phyloP scores from a whole-genome alignment of 1,140 invertebrate genomes.

The Neodiprion lecontei region DNA sequence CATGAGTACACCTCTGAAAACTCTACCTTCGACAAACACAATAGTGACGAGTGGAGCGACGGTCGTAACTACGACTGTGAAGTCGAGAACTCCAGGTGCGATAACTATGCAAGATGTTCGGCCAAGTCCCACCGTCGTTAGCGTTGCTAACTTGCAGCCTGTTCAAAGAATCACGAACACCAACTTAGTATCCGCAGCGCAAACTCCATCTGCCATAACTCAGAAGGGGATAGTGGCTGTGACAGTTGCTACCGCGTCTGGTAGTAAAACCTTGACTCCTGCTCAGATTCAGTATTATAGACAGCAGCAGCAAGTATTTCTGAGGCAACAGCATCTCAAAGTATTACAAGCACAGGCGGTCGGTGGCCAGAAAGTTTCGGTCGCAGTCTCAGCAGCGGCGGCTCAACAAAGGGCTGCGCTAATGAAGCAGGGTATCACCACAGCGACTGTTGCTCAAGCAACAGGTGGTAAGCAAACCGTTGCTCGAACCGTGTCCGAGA shows the following conservation, averaged over 20 bases:
- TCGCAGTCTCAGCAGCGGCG: constrained; percentile 42
- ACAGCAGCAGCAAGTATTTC: constrained; percentile 56
- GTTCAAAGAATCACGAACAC: constrained; percentile 48
- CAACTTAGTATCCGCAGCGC: constrained; percentile 47
- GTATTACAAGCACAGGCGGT: constrained; percentile 45
- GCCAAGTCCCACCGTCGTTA: constrained; percentile 47
- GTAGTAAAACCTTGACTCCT: constrained; percentile 61
- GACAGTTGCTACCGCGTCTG: constrained; percentile 50
- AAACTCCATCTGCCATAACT: constrained; percentile 39
- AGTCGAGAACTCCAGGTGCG: constrained; percentile 41
- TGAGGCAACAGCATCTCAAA: constrained; percentile 57
- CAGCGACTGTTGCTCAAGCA: constrained; percentile 51
- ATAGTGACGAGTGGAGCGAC: constrained; percentile 37
- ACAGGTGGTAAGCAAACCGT: constrained; percentile 60
- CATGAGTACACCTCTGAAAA: constrained; percentile 43
- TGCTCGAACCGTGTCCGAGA: constrained; percentile 68
- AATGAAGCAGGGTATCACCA: constrained; percentile 57
- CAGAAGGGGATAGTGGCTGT: constrained; percentile 55
- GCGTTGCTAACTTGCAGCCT: constrained; percentile 50
- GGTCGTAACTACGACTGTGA: constrained; percentile 45
- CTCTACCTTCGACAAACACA: constrained; percentile 43
- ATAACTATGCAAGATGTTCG: constrained; percentile 50
- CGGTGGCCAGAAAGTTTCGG: constrained; percentile 52
- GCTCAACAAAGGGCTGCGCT: constrained; percentile 48
- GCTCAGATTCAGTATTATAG: constrained; percentile 64